A percentile compares a stretch with the other conserved stretches of the same genome.
Evolutionary conservation across 2,113 vertebrate species (phyloP).

Genomic region (Gracilinanus agilis): DNA sequence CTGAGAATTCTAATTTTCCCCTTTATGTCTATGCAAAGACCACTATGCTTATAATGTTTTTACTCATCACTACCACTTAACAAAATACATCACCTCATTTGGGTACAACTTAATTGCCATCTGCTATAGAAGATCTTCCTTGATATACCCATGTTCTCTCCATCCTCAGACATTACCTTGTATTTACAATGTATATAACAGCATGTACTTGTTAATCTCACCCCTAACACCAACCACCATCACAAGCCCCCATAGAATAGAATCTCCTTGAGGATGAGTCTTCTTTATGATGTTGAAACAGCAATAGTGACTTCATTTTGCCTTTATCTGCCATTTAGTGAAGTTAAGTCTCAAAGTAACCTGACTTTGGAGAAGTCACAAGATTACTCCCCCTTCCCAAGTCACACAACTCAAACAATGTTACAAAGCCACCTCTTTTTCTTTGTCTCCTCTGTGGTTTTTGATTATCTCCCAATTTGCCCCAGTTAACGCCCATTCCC

Average conservation of each 20-base stretch:
- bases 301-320: background rate
- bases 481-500: background rate
- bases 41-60: background rate
- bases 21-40: background rate
- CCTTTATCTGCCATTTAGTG: background rate
- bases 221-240: background rate
- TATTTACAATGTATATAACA: background rate
- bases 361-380: background rate
- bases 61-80: background rate
- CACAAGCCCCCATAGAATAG: background rate
- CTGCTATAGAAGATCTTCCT: background rate
- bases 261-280: background rate
- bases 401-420: background rate
- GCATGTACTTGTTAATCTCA: background rate
- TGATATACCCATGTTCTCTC: background rate
- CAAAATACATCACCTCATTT: background rate
- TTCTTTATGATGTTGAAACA: background rate
- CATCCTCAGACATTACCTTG: background rate
- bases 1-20: background rate
- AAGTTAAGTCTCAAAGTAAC: background rate
- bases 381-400: background rate
- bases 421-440: background rate
- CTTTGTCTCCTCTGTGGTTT: background rate
- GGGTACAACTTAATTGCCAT: background rate
- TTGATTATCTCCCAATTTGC: background rate